Evolutionary conservation across 2,888 invertebrate genomes (phyloP), one percentile per base, ranked within the genome.

Genomic region (Syrphus vitripennis): DNA sequence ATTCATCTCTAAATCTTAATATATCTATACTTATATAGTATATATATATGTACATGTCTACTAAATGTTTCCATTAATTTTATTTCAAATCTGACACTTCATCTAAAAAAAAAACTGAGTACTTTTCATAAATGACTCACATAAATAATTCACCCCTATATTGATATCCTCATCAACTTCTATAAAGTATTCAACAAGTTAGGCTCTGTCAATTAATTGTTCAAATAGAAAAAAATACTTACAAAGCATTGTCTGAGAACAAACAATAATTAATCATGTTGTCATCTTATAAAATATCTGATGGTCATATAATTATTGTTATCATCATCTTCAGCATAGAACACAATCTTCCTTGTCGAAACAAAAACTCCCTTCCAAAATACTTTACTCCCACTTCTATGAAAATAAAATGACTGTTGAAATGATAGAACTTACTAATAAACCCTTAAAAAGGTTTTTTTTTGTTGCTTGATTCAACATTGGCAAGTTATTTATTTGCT

Each of bases 201-300:
- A 31, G 31, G n/a, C 9, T 31, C 6, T 21, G 16, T 71, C 53
- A 75, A 75, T 75, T 67, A 76, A 65, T 42, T 16, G 34, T 34
- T 19, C 57, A 29, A 75, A 61, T 50, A 75, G 59, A 74, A 57
- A 19, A 65, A 67, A 19, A 29, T n/a, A 48, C 63, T 75, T 63
- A 75, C 29, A 74, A 69, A 53, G 48, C 26, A 71, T 42, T 67
- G 50, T 48, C 82, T 77, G 50, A 61, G 53, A 14, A 48, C 80
- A 71, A 53, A 61, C 76, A 80, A 63, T 63, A 83, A 84, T 81
- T 84, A 72, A 81, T 84, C 76, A 84, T 69, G 53, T 55, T 81
- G 81, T 72, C 84, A 72, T 77, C 76, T 81, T 67, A n/a, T n/a
- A 71, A 71, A 80, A 61, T 65, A 70, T 75, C 45, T 29, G 21